A percentile compares a stretch with the other conserved stretches of the same genome.
These are phyloP conservation scores for Portevinia maculata DNA, from an alignment of 2,888 invertebrate species.

Conservation along the genomic window DNA sequence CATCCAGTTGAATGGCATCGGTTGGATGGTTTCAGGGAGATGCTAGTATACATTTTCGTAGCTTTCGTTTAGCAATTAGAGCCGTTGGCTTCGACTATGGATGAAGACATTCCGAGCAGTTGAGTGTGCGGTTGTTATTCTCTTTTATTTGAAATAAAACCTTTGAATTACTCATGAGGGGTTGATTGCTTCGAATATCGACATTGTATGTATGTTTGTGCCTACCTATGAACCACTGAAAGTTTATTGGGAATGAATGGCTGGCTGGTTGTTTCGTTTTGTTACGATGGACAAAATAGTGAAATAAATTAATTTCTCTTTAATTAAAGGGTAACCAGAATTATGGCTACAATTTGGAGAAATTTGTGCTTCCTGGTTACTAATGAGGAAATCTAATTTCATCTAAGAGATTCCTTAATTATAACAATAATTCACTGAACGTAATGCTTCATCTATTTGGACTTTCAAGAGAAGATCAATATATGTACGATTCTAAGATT, in stretches of 20 bases:
- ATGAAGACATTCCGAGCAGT: constrained; percentile 58
- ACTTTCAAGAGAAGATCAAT: no score
- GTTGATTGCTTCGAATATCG: constrained; percentile 49
- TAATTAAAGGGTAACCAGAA: constrained; percentile 53
- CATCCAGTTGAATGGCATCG: constrained; percentile 23
- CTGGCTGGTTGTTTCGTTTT: constrained; percentile 26
- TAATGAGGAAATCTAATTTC: not conserved
- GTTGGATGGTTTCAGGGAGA: constrained; percentile 6
- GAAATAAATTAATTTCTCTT: constrained; percentile 45
- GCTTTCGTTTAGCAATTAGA: constrained; percentile 60
- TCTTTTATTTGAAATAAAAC: constrained; percentile 65
- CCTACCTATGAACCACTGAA: constrained; percentile 3
- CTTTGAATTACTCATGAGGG: constrained; percentile 71
- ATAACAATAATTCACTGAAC: no score
- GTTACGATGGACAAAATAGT: constrained; percentile 28
- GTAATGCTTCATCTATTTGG: no score
- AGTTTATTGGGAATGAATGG: constrained; percentile 39
- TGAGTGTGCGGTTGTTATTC: constrained; percentile 50
- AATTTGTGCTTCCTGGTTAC: constrained; percentile 13
- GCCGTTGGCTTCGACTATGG: constrained; percentile 32
- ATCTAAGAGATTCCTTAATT: not conserved
- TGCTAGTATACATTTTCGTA: not conserved
- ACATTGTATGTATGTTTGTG: constrained; percentile 1
- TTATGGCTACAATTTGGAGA: constrained; percentile 28
- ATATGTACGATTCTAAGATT: no score